Evolutionary conservation across 2,888 invertebrate genomes (phyloP).

Genomic region (Epinotia nisella): DNA sequence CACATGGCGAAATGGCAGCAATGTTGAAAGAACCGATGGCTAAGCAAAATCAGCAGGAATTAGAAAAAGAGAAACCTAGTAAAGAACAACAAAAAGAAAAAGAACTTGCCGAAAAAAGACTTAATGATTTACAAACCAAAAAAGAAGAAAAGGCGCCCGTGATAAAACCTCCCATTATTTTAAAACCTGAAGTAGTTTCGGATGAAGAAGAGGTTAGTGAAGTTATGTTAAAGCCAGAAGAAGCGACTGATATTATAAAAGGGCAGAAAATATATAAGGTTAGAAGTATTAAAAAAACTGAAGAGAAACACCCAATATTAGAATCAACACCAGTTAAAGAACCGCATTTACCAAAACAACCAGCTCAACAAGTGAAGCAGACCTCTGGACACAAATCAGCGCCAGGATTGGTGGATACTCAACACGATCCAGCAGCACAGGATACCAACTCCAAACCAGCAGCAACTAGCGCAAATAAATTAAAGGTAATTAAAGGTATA

Average conservation of each 20-base stretch:
- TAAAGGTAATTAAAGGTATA: too few species aligned
- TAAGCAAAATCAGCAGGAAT: constrained; percentile 26
- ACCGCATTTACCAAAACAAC: background rate
- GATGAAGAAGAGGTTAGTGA: constrained; percentile 49
- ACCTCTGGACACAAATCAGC: background rate
- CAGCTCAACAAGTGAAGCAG: background rate
- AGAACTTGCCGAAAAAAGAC: constrained; percentile 37
- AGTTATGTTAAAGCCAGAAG: constrained; percentile 40
- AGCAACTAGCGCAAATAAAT: too few species aligned
- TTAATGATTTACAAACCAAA: constrained; percentile 29
- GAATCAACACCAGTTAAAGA: constrained; percentile 52
- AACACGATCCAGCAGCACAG: too few species aligned
- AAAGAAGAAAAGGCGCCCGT: constrained; percentile 17
- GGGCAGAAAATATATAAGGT: constrained; percentile 62
- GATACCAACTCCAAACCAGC: too few species aligned
- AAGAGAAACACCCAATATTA: constrained; percentile 52
- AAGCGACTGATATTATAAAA: constrained; percentile 58
- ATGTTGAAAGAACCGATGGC: background rate
- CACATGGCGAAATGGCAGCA: background rate
- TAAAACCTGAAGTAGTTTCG: background rate
- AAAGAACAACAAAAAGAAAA: constrained; percentile 32
- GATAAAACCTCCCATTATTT: constrained; percentile 8
- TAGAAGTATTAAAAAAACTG: constrained; percentile 50
- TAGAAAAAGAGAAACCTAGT: constrained; percentile 24
- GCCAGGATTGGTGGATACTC: background rate